A percentile compares a stretch with the other conserved stretches of the same genome.
These are phyloP conservation scores for Drosophila kanekoi DNA, from an alignment of 2,888 invertebrate genomes.

Conservation along the genomic window DNA sequence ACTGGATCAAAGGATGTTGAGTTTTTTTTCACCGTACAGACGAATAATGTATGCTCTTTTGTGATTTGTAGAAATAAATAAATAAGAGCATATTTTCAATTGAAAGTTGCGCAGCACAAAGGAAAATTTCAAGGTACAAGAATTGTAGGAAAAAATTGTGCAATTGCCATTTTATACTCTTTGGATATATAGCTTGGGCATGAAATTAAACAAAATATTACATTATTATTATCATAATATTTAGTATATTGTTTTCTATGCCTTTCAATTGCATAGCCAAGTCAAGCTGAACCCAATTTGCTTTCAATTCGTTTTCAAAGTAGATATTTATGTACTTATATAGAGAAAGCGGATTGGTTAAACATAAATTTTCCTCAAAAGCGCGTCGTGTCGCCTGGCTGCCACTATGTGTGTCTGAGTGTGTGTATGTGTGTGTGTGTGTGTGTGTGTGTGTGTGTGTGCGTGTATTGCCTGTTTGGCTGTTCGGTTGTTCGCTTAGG, in stretches of 20 bases:
- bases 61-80: background rate
- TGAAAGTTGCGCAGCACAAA: too few relatives aligned
- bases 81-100: background rate
- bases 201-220: too few relatives aligned
- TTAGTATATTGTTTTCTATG: too few relatives aligned
- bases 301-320: background rate
- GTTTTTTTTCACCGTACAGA: background rate
- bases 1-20: constrained; percentile 10
- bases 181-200: too few relatives aligned
- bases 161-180: too few relatives aligned
- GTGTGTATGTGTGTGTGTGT: background rate
- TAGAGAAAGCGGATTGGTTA: constrained; percentile 9
- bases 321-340: background rate
- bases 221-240: too few relatives aligned
- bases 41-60: constrained; percentile 32
- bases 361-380: constrained; percentile 54
- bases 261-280: too few relatives aligned
- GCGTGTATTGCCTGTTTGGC: constrained; percentile 3
- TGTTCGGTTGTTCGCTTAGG: constrained; percentile 20
- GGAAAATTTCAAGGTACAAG: too few relatives aligned
- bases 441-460: background rate
- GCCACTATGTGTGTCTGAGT: background rate
- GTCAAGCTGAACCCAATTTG: background rate
- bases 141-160: too few relatives aligned
- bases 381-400: constrained; percentile 14